Conservation (phyloP, 2,797 vertebrate species). For the Coracias cyanogaster region DNA sequence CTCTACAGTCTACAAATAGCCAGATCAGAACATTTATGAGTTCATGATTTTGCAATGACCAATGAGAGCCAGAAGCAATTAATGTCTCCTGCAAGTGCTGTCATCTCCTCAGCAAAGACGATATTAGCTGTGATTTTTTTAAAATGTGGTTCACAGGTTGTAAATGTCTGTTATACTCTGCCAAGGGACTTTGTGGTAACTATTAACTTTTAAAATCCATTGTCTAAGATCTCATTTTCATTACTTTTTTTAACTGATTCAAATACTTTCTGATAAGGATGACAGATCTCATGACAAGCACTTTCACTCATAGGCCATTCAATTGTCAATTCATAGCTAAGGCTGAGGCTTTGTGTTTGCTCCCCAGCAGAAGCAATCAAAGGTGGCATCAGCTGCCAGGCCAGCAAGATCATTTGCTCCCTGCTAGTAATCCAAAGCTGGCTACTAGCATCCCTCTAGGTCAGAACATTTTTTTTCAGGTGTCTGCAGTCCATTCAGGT, state of each 20-base stretch:
- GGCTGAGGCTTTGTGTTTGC: background rate
- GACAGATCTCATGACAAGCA: constrained; percentile 12
- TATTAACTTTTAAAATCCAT: constrained; percentile 21
- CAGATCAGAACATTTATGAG: constrained; percentile 16
- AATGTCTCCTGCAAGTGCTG: constrained; percentile 35
- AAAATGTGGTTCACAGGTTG: constrained; percentile 32
- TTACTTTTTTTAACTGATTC: background rate
- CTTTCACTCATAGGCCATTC: background rate
- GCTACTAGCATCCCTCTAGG: background rate
- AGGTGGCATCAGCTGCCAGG: background rate
- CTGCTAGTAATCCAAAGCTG: background rate
- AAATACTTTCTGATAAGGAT: constrained; percentile 17
- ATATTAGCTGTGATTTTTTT: constrained; percentile 21
- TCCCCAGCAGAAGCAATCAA: background rate
- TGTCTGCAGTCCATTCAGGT: background rate
- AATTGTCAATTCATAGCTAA: background rate
- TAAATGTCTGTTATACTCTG: constrained; percentile 36
- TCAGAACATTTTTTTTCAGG: background rate
- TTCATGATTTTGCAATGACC: constrained; percentile 22
- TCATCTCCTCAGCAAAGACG: constrained; percentile 11
- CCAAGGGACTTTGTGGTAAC: constrained; percentile 13
- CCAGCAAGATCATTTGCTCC: background rate
- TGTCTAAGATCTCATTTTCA: background rate
- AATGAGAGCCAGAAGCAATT: constrained; percentile 29
- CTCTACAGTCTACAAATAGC: background rate